These are phyloP conservation scores for Drosophila austrosaltans DNA, from an alignment of 2,888 invertebrate genomes.

Conservation along the genomic window DNA sequence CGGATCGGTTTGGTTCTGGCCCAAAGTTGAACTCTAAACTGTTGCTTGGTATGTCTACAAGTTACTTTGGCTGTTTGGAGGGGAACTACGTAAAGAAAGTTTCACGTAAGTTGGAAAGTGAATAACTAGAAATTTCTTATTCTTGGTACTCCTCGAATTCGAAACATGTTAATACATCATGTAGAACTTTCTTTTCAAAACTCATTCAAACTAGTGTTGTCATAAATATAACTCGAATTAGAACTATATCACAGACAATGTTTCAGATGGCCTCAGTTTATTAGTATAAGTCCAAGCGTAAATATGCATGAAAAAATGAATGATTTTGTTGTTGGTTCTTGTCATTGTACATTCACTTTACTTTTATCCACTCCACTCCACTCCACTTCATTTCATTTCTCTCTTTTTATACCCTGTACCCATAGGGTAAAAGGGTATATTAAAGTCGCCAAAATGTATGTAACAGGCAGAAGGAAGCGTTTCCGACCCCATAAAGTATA, in stretches of 20 bases:
- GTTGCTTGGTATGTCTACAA: slow-evolving; percentile 44
- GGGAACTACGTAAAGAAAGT: background rate
- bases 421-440: no score
- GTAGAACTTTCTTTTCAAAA: no score
- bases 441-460: no score
- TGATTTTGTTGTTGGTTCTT: background rate
- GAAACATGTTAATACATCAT: no score
- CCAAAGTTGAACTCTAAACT: slow-evolving; percentile 51
- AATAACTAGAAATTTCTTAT: background rate
- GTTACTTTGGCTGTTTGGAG: background rate
- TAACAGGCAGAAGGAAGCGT: no score
- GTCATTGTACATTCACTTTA: no score
- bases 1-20: background rate
- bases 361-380: no score
- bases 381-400: background rate
- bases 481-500: no score
- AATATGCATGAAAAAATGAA: background rate
- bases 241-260: no score
- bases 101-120: background rate
- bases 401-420: no score
- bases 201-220: background rate
- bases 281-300: background rate
- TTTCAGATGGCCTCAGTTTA: background rate
- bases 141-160: no score
- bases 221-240: background rate